Evolutionary conservation across 2,888 invertebrate species (phyloP).

Genomic region (Drosophila greeni): DNA sequence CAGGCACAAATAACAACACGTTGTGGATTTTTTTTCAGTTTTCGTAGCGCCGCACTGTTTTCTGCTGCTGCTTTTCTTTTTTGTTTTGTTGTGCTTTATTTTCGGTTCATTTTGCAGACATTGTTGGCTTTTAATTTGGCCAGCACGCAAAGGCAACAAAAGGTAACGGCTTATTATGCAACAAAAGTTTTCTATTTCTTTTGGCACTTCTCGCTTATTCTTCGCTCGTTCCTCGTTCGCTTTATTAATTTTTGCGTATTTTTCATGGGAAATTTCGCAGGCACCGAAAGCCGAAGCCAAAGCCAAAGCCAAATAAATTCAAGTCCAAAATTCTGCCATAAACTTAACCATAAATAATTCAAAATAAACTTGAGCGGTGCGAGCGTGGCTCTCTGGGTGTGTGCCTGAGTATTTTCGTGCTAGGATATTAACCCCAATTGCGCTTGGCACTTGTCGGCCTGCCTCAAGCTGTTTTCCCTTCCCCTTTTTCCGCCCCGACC

Average conservation of each 20-base stretch:
- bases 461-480: conserved; percentile 28
- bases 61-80: conserved; percentile 1
- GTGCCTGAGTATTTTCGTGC: conserved; percentile 61
- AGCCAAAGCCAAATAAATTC: conserved; percentile 57
- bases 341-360: conserved; percentile 74
- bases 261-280: conserved; percentile 54
- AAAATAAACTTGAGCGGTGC: conserved; percentile 53
- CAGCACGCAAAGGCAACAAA: conserved; percentile 56
- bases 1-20: conserved; percentile 67
- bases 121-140: conserved; percentile 72
- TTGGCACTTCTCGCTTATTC: conserved; percentile 17
- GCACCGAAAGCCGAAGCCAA: conserved; percentile 17
- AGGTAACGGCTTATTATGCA: conserved; percentile 64
- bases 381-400: conserved; percentile 38
- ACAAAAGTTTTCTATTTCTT: conserved; percentile 46
- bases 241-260: conserved; percentile 70
- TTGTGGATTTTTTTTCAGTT: conserved; percentile 41
- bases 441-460: conserved; percentile 64
- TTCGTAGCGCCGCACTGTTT: conserved; percentile 13
- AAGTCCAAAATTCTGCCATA: conserved; percentile 72
- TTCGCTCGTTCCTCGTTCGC: conserved; percentile 22
- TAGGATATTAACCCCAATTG: conserved; percentile 73
- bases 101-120: conserved; percentile 72
- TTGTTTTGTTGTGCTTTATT: conserved; percentile 44
- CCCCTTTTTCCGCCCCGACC: not conserved